Evolutionary conservation across 2,888 invertebrate genomes (phyloP), one percentile per base, ranked within the genome.

Genomic region (Pheosia tremula): DNA sequence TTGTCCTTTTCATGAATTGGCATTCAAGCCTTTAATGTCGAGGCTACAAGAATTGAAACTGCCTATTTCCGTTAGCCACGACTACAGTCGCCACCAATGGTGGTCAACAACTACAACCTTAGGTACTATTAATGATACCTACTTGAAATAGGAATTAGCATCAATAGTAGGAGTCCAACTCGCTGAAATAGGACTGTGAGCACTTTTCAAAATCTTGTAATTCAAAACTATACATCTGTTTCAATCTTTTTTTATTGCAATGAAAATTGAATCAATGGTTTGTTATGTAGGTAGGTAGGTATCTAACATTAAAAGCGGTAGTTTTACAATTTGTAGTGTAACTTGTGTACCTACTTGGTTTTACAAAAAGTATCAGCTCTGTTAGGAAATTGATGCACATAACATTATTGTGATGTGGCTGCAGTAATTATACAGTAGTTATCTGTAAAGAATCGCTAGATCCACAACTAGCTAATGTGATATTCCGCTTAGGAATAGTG

Each of bases 381-480:
- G 67, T 67, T 77, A 77, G 70, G 55, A 61, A 71, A 71, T 66
- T 70, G 41, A 70, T 67, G 70, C 68, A 75, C 77, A 63, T 58
- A 64, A 61, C 24, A 24, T 43, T 59, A 57, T 36, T 63, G 57
- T 57, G 56, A 63, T 63, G 66, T 72, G 70, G 70, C 69, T 74
- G 72, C 69, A 74, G 72, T 67, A 63, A 69, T 65, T 67, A 58
- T 71, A 54, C 69, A 56, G 62, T 63, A 69, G 66, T 66, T 70
- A 70, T 60, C 67, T 72, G 63, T 65, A 61, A 69, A 67, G 63
- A 67, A 67, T 67, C 68, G 79, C 76, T 78, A 72, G 77, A 72
- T 69, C 63, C 58, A 68, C 63, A 68, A 81, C 83, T 84, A 81
- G 85, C 81, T 71, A 82, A 77, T 83, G 84, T 87, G 84, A 84